Conservation (phyloP, 2,888 invertebrate genomes). For the Caenorhabditis plicata region DNA sequence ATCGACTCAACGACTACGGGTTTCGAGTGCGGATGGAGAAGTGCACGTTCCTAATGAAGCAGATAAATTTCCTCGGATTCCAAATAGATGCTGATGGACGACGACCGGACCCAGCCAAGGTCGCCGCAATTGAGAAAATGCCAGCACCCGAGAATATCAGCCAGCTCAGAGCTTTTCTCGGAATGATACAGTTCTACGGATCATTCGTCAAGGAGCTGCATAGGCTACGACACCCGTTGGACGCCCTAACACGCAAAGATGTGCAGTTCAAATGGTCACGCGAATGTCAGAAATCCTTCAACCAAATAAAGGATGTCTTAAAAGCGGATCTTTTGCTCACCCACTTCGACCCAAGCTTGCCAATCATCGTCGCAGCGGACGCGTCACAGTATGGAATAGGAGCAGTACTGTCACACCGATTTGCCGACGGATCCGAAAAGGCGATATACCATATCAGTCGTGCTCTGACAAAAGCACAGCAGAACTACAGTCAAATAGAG, state of each 20-base stretch:
- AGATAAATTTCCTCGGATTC: conserved; percentile 38
- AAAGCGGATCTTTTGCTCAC: conserved; percentile 9
- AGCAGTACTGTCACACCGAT: conserved; percentile 52
- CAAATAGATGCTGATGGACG: conserved; percentile 26
- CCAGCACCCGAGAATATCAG: conserved; percentile 18
- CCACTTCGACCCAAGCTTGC: conserved; percentile 28
- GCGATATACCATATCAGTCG: conserved; percentile 50
- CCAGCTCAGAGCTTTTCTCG: conserved; percentile 25
- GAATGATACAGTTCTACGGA: conserved; percentile 30
- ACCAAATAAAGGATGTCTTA: background rate
- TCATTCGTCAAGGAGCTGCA: conserved; percentile 11
- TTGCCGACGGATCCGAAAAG: conserved; percentile 33
- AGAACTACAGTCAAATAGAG: conserved; percentile 67
- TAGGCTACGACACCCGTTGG: conserved; percentile 9
- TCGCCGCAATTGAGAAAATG: conserved; percentile 17
- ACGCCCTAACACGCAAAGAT: conserved; percentile 5
- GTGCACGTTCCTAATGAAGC: conserved; percentile 28
- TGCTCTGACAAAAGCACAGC: conserved; percentile 57
- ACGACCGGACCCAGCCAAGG: conserved; percentile 26
- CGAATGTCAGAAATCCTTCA: conserved; percentile 5
- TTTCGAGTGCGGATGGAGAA: conserved; percentile 36
- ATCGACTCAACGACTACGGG: conserved; percentile 27
- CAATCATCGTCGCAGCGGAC: conserved; percentile 33
- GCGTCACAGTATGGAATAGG: conserved; percentile 42
- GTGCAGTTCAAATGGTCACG: conserved; percentile 5